Percentiles rank a stretch among this genome's conserved stretches.
Conservation (phyloP, 2,888 invertebrate species). For the Drosophila setosimentum region DNA sequence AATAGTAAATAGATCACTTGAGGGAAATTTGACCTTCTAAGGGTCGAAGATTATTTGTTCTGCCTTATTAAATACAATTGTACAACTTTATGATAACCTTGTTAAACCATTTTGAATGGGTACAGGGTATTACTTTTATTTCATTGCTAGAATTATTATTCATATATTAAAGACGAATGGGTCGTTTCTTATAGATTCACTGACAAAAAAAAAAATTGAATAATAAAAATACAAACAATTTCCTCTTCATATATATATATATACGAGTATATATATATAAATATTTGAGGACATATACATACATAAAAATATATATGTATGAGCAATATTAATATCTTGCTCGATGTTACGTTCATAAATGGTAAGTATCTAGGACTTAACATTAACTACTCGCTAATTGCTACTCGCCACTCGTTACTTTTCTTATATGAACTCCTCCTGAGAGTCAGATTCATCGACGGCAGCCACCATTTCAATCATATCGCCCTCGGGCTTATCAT, state of each 20-base stretch:
- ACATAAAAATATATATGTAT: background rate
- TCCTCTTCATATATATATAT: slow-evolving; percentile 1
- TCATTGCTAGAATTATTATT: background rate
- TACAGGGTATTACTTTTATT: background rate
- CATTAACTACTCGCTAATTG: background rate
- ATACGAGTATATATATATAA: slow-evolving; percentile 3
- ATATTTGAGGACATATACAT: slow-evolving; percentile 1
- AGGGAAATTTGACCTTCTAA: background rate
- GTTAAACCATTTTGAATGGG: background rate
- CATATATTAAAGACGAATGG: background rate
- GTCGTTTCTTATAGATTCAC: background rate
- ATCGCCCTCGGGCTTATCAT: slow-evolving; percentile 24
- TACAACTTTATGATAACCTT: background rate
- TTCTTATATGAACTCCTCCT: slow-evolving; percentile 39
- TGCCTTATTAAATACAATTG: background rate
- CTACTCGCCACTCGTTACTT: slow-evolving; percentile 16
- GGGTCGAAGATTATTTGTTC: background rate
- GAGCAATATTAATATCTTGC: background rate
- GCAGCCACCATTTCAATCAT: slow-evolving; percentile 10
- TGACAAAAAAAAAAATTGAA: slow-evolving; percentile 1
- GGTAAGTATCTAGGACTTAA: slow-evolving; percentile 23
- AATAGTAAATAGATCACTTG: background rate
- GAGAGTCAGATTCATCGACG: slow-evolving; percentile 33
- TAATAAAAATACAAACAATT: slow-evolving; percentile 9
- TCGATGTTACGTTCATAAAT: background rate